Conservation (phyloP, 2,888 invertebrate genomes). For the Ophion slaviceki region DNA sequence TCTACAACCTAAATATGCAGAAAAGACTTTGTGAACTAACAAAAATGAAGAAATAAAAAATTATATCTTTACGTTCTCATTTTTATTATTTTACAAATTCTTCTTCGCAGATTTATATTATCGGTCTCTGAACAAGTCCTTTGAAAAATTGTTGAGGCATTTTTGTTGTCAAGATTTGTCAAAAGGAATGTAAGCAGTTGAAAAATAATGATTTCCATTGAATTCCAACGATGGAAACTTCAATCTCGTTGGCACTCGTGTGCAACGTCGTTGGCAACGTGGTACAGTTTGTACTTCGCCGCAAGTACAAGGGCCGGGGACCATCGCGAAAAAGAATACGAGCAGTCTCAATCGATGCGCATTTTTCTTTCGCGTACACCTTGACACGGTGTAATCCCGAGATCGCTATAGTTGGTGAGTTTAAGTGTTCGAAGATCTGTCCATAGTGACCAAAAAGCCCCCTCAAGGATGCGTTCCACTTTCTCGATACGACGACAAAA, state of each 20-base stretch:
- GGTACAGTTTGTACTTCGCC: background rate
- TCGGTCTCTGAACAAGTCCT: no score
- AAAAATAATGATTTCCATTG: background rate
- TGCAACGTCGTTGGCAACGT: no score
- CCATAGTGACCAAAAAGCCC: slow-evolving; percentile 17
- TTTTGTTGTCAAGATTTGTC: no score
- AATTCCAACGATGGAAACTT: no score
- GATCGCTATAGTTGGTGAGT: slow-evolving; percentile 8
- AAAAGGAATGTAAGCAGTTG: background rate
- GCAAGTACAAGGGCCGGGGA: background rate
- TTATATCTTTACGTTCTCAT: no score
- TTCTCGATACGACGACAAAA: slow-evolving; percentile 56
- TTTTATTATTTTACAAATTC: no score
- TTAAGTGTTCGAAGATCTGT: slow-evolving; percentile 5
- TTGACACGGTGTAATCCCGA: background rate
- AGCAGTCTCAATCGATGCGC: background rate
- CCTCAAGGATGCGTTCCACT: slow-evolving; percentile 57
- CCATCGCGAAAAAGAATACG: slow-evolving; percentile 5
- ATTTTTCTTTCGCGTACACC: slow-evolving; percentile 23
- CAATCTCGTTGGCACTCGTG: no score
- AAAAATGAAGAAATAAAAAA: no score
- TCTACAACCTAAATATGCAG: no score
- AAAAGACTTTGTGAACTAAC: no score
- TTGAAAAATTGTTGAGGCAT: no score
- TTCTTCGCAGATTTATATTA: no score